Base-by-base conservation (phyloP, 2,888 invertebrate genomes). In the Mystacides longicornis region DNA sequence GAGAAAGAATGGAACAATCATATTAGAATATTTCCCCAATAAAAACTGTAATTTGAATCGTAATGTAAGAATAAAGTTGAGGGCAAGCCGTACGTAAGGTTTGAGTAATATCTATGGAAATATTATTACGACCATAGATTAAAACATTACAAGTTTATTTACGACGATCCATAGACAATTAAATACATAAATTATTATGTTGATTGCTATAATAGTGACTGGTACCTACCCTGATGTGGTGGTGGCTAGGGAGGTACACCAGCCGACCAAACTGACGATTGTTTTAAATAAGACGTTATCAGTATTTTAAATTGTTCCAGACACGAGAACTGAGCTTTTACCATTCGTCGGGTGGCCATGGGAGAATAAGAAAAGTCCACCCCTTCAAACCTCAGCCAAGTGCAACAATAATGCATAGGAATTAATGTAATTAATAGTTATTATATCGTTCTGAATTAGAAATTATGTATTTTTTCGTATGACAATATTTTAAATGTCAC, bases 101-200 rank as follows among this genome's bases (percentile, higher is more conserved):
- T n/a, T n/a, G n/a, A n/a, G n/a, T 27, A 27, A 27, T 27, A 27
- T 27, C 27, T 37, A 37, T 37, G 37, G 37, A 37, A 37, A 37
- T 37, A 37, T 37, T 37, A 37, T n/a, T n/a, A n/a, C 16, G 14
- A 16, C 37, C 37, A 37, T 37, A 37, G 37, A 37, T 37, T 37
- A 37, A 37, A 37, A 37, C 37, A 37, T 37, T 37, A 37, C 37
- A 37, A 37, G 37, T 37, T 37, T 37, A 37, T 37, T 37, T 37
- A 37, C 37, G 37, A 37, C 37, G 37, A 37, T 37, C 37, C 37
- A 37, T 37, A 37, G 37, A 37, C 37, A 37, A 37, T 37, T 37
- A 37, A 37, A 37, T 37, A 37, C 37, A 37, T 37, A 37, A 37
- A 37, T 37, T 37, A 37, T 37, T 37, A 37, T 37, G 37, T 37